These are phyloP conservation scores for Erebia palarica DNA, from an alignment of 2,888 invertebrate genomes.

Conservation along the genomic window DNA sequence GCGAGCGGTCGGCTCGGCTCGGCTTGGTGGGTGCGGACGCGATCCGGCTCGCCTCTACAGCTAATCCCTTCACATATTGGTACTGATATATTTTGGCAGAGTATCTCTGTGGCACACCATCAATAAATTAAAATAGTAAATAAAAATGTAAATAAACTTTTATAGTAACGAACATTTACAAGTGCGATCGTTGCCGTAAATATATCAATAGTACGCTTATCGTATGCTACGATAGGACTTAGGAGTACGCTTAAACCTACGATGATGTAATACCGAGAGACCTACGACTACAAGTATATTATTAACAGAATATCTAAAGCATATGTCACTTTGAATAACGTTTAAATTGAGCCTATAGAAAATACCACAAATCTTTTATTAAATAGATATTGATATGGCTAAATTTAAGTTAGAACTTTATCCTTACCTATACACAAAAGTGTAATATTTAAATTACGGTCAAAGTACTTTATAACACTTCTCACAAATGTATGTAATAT, in stretches of 20 bases:
- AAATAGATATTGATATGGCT: constrained; percentile 84
- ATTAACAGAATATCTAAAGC: constrained; percentile 83
- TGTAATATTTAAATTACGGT: constrained; percentile 81
- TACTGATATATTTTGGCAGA: constrained; percentile 83
- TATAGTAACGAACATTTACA: constrained; percentile 78
- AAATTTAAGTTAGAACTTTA: constrained; percentile 83
- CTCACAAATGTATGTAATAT: constrained; percentile 83
- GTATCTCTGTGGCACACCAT: constrained; percentile 83
- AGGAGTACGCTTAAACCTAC: constrained; percentile 67
- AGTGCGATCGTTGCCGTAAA: constrained; percentile 78
- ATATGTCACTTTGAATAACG: constrained; percentile 83
- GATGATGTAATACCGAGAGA: constrained; percentile 79
- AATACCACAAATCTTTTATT: constrained; percentile 83
- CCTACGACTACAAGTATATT: constrained; percentile 80
- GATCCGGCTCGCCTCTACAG: constrained; percentile 39
- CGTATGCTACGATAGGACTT: constrained; percentile 73
- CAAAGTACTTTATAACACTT: constrained; percentile 81
- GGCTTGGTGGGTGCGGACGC: constrained; percentile 38
- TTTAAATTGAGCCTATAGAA: constrained; percentile 83
- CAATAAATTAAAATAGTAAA: constrained; percentile 79
- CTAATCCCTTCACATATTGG: constrained; percentile 66
- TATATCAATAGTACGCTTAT: constrained; percentile 78
- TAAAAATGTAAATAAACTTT: constrained; percentile 80
- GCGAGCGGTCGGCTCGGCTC: constrained; percentile 48
- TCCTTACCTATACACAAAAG: constrained; percentile 82